Conservation (phyloP, 2,888 invertebrate species). For the Hartigia nigra region DNA sequence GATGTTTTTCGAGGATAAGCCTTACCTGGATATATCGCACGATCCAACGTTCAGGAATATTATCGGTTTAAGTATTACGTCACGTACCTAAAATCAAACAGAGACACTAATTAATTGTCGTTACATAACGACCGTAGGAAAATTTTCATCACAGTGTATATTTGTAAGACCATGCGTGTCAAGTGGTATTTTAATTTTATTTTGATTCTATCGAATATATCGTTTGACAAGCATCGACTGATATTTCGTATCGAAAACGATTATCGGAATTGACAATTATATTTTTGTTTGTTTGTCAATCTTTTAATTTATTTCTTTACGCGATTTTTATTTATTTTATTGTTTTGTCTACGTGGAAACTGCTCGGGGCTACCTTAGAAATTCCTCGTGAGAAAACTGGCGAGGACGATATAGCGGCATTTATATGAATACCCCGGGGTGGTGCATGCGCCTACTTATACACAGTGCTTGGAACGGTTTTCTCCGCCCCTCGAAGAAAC, state of each 20-base stretch:
- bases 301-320: not conserved
- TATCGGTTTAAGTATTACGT: not conserved
- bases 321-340: not conserved
- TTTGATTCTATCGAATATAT: not conserved
- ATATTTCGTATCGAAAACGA: no score
- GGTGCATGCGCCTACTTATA: not conserved
- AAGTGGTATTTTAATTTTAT: not conserved
- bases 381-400: not conserved
- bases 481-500: slow-evolving; percentile 2
- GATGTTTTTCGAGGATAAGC: not conserved
- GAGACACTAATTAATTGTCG: no score
- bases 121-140: not conserved
- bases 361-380: not conserved
- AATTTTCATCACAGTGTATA: not conserved
- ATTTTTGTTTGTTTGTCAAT: no score
- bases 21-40: not conserved
- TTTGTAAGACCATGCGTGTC: not conserved
- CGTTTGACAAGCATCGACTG: no score
- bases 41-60: not conserved
- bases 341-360: not conserved
- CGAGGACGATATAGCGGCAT: not conserved
- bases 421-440: not conserved
- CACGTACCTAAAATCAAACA: not conserved
- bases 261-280: no score
- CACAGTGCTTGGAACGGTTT: not conserved